phyloP scores from a whole-genome alignment of 2,113 vertebrate genomes.

The Chloropsis hardwickii region DNA sequence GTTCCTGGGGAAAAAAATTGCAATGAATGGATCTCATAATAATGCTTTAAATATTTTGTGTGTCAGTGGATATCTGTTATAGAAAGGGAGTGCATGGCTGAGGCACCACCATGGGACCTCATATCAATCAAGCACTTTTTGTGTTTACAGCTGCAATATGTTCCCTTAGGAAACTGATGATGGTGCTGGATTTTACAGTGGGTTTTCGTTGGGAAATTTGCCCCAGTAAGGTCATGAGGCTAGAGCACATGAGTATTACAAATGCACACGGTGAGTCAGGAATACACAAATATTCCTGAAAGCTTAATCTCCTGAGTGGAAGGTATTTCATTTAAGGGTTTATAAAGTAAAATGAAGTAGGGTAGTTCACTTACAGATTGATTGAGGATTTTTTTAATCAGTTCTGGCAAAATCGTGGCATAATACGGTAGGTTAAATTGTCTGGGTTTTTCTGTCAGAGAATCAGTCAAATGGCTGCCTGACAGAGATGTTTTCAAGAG shows the following conservation, averaged over 20 bases:
- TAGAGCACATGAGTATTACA: not conserved
- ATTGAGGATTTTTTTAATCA: not conserved
- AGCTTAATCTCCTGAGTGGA: fast-evolving
- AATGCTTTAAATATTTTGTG: not conserved
- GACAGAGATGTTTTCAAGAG: not conserved
- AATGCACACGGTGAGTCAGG: fast-evolving
- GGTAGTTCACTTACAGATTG: not conserved
- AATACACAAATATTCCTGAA: not conserved
- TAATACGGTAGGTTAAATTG: not conserved
- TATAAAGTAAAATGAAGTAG: not conserved
- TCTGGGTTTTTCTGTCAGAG: not conserved
- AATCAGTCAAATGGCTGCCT: not conserved
- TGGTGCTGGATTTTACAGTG: not conserved
- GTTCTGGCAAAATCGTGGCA: not conserved
- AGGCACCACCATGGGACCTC: not conserved
- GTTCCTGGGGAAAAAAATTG: not conserved
- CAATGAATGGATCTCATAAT: not conserved
- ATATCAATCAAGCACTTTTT: not conserved
- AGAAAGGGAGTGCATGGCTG: not conserved
- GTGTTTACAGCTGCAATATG: not conserved
- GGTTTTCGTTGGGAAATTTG: not conserved
- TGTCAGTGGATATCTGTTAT: not conserved
- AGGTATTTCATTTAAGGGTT: not conserved
- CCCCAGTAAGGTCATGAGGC: not conserved
- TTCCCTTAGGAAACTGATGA: not conserved